Evolutionary conservation across 2,797 vertebrate species (phyloP), one percentile per base, ranked within the genome.

Genomic region (Coreius guichenoti): DNA sequence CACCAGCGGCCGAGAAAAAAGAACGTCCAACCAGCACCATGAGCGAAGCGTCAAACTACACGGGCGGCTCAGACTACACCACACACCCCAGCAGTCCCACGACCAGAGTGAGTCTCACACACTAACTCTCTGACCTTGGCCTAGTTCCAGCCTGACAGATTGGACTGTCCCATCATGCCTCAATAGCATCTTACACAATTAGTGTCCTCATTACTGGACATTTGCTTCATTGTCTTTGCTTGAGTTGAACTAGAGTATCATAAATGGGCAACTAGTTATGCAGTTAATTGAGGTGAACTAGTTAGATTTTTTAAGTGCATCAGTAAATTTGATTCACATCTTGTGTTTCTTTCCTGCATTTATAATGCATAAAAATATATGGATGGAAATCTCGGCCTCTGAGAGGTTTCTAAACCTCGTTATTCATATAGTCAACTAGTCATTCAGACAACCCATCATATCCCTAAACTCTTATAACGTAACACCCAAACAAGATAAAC

Each of bases 21-120:
- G 97, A 98, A 54, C 94, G 95, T 51, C 95, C 96, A 45, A 80
- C 95, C 84, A 98, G 95, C 94, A 95, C 96, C 95, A 96, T 97
- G 92, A 98, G 96, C 79, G 98, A 99, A 92, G 95, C 96, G 87
- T 95, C 96, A 81, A 98, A 97, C 94, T 97, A 97, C 93, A 97
- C 94, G 19, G 93, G 96, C 83, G 76, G 94, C 89, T 95, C 96
- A 0, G 95, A 95, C 92, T 95, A 95, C 33, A 90, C 95, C 19
- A 92, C 92, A 77, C 96, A 97, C 92, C 94, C 96, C 51, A 92
- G 95, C 92, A 98, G 97, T 91, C 97, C 97, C n/a, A 93, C 96
- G 84, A 95, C 93, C 92, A 96, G 97, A 94, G 98, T 99, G 93
- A 96, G 97, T 91, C 5, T 36, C 33, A 29, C n/a, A 81, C 80